Percentiles rank a stretch among this genome's conserved stretches.
Conservation (phyloP, 2,888 invertebrate genomes). For the Euproctis similis region DNA sequence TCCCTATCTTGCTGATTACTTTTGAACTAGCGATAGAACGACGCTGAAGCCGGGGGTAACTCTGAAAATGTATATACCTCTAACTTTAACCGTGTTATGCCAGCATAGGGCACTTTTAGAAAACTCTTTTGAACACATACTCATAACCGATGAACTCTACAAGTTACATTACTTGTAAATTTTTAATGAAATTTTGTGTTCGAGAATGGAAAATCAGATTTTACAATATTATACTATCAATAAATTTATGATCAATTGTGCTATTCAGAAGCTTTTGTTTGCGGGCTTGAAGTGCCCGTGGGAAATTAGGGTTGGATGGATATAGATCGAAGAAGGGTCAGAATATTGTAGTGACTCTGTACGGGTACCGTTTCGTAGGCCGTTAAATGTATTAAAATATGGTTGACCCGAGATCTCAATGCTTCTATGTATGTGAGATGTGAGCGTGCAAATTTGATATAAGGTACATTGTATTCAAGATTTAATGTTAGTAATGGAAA, state of each 20-base stretch:
- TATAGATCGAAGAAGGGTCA: conserved; percentile 33
- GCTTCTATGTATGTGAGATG: neutral
- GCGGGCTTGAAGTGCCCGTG: conserved; percentile 44
- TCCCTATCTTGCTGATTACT: conserved; percentile 47
- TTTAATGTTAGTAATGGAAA: no score
- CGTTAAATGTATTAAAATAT: conserved; percentile 23
- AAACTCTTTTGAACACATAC: conserved; percentile 30
- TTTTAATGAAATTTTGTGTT: conserved; percentile 11
- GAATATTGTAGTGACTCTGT: conserved; percentile 34
- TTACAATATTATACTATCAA: conserved; percentile 11
- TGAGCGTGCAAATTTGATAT: neutral
- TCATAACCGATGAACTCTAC: conserved; percentile 22
- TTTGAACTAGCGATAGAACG: conserved; percentile 35
- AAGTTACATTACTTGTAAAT: no score
- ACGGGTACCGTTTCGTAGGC: conserved; percentile 16
- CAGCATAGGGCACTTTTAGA: conserved; percentile 20
- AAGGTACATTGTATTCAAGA: no score
- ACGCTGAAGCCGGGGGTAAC: conserved; percentile 22
- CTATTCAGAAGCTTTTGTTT: conserved; percentile 40
- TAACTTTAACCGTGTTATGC: conserved; percentile 34
- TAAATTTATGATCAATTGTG: conserved; percentile 38
- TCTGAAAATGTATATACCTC: conserved; percentile 36
- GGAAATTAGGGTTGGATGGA: conserved; percentile 51
- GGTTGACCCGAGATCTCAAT: conserved; percentile 6
- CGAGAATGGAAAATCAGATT: conserved; percentile 16